Conservation (phyloP, 2,888 invertebrate species). For the Arrhopalites spinosus region DNA sequence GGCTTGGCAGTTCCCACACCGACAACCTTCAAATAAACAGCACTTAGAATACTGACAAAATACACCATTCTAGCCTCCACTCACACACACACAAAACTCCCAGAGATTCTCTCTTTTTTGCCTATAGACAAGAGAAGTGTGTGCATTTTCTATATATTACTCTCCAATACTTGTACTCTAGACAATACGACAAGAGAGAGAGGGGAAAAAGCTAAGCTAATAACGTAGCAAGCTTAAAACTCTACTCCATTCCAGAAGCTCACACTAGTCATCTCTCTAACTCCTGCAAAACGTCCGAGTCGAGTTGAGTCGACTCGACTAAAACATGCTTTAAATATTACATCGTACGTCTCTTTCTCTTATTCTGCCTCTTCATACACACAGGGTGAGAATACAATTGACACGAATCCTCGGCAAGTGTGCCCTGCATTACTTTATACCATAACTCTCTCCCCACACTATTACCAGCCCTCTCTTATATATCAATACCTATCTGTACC, state of each 20-base stretch:
- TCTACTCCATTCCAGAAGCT: background rate
- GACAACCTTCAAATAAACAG: conserved; percentile 34
- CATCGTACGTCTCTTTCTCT: background rate
- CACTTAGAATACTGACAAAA: conserved; percentile 10
- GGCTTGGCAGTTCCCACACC: conserved; percentile 31
- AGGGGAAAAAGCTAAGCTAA: background rate
- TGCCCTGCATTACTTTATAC: background rate
- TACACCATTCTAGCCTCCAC: conserved; percentile 4
- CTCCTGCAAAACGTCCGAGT: background rate
- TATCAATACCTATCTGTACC: background rate
- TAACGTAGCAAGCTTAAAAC: background rate
- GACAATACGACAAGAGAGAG: background rate
- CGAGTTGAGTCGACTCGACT: background rate
- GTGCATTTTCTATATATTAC: too few species aligned
- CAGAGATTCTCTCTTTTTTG: too few species aligned
- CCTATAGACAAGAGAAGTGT: too few species aligned
- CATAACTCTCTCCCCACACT: background rate
- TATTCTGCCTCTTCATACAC: background rate
- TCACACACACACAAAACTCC: background rate
- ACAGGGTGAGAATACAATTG: conserved; percentile 24
- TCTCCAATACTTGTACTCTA: background rate
- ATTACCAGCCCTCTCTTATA: background rate
- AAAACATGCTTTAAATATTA: conserved; percentile 24
- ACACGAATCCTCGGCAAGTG: conserved; percentile 11
- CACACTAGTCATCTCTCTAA: background rate